Percentiles rank a stretch among this genome's conserved stretches.
phyloP scores from a whole-genome alignment of 2,888 invertebrate species.

The Drosophila greeni region DNA sequence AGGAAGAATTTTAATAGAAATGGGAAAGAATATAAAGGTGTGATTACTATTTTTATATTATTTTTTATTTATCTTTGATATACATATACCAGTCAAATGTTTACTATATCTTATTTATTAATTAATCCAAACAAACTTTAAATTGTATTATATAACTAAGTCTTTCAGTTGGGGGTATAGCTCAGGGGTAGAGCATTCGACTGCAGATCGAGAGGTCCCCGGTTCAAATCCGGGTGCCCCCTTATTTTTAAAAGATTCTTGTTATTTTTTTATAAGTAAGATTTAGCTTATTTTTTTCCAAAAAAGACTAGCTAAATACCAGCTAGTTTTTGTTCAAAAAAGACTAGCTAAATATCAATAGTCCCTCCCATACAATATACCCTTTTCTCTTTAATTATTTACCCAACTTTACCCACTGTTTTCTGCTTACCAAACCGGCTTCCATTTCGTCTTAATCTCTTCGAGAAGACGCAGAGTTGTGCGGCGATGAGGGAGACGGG shows the following conservation, averaged over 20 bases:
- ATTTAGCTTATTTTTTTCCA: background rate
- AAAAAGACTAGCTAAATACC: too few species aligned
- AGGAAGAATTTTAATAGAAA: too few species aligned
- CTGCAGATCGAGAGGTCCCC: conserved; percentile 74
- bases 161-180: conserved; percentile 57
- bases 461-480: conserved; percentile 14
- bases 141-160: background rate
- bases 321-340: too few species aligned
- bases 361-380: background rate
- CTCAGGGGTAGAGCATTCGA: conserved; percentile 73
- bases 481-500: conserved; percentile 26
- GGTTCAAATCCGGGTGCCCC: conserved; percentile 75
- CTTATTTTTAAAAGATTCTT: conserved; percentile 16
- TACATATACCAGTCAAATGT: background rate
- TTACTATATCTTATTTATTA: too few species aligned
- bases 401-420: background rate
- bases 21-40: too few species aligned
- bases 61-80: too few species aligned
- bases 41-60: too few species aligned
- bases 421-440: conserved; percentile 53
- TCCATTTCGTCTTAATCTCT: conserved; percentile 39
- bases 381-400: too few species aligned
- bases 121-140: too few species aligned
- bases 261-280: background rate
- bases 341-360: too few species aligned